A percentile compares a stretch with the other conserved stretches of the same genome.
These are phyloP conservation scores for Crambe crambe DNA, from an alignment of 37 sponge, comb jelly and placozoan genomes.

Conservation along the genomic window DNA sequence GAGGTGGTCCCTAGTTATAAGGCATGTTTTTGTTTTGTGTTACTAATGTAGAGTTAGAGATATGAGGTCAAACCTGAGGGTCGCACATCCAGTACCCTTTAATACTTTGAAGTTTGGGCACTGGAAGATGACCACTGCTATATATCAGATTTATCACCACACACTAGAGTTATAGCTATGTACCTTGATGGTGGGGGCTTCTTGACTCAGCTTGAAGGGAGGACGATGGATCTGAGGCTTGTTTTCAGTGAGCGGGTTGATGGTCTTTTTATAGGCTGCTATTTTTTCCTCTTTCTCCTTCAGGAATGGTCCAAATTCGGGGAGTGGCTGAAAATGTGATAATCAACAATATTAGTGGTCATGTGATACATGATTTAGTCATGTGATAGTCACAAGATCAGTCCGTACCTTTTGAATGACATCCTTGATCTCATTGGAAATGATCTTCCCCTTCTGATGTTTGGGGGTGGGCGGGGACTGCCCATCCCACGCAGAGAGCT, in stretches of 20 bases:
- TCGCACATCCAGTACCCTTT: too few relatives aligned
- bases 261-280: constrained; percentile 52
- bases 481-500: constrained; percentile 83
- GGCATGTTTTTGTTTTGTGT: too few relatives aligned
- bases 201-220: constrained; percentile 56
- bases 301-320: constrained; percentile 85
- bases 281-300: constrained; percentile 64
- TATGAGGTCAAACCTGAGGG: too few relatives aligned
- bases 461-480: constrained; percentile 85
- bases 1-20: too few relatives aligned
- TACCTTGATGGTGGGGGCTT: constrained; percentile 77
- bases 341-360: too few relatives aligned
- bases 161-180: neutral
- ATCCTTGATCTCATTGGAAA: constrained; percentile 75
- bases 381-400: neutral
- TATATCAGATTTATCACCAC: too few relatives aligned
- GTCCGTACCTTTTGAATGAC: constrained; percentile 73
- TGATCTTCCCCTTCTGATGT: constrained; percentile 90
- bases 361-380: neutral
- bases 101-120: neutral
- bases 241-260: constrained; percentile 45
- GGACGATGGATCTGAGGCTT: constrained; percentile 68
- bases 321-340: constrained; percentile 64
- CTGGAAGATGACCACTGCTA: neutral
- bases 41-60: too few relatives aligned